Evolutionary conservation across 1,140 invertebrate species (phyloP), one percentile per base, ranked within the genome.

Genomic region (Nautilus pompilius): DNA sequence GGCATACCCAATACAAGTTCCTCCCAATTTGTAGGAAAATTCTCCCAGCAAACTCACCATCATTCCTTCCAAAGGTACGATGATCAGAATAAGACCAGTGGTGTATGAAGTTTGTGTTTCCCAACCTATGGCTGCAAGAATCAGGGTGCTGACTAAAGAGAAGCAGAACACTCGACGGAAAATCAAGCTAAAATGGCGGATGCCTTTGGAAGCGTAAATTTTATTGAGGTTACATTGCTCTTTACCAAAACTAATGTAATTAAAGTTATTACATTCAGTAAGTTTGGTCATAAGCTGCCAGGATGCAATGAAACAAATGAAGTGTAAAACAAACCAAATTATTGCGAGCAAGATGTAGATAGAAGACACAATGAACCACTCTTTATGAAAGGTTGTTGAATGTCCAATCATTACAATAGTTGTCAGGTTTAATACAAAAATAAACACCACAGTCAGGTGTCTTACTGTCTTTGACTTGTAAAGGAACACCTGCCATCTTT

Each of bases 281-380:
- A 82, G 67, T 68, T 77, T 80, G 34, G 70, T 76, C 72, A 77
- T 78, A 3, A 82, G 65, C 58, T 76, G 76, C 80, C 79, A 82
- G 26, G 68, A 74, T 2, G 73, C 73, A 6, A 77, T 67, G 48
- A 80, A 67, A 41, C 65, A 77, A 6, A 77, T 65, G 4, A 76
- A 28, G 65, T 80, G 80, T 54, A 75, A 78, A 55, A 70, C 66
- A 17, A 80, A 57, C 80, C 80, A 82, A 15, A 80, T 33, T 22
- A 75, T 26, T 8, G 68, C 72, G 60, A 74, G 68, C 6, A 66
- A 64, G n/a, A 70, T 55, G 64, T 72, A 80, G 10, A 82, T 36
- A 24, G 79, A 78, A 10, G 80, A 72, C 2, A 82, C 79, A 6
- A 82, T 69, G 60, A 70, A 80, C 80, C 80, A 82, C 54, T 82